Conservation (phyloP, 2,888 invertebrate species). For the Synanthedon vespiformis region DNA sequence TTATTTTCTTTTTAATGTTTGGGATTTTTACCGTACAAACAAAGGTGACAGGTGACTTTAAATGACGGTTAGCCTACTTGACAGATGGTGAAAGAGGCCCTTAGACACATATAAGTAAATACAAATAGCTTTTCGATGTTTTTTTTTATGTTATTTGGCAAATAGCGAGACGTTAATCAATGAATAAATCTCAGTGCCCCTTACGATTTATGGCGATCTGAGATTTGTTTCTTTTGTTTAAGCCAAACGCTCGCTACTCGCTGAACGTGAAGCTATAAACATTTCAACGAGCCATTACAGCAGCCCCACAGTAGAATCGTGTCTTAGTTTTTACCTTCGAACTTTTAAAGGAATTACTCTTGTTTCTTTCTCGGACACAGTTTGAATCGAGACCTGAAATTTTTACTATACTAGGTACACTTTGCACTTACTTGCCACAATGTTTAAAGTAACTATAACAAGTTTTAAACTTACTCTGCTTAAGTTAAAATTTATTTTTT, state of each 20-base stretch:
- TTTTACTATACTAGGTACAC: background rate
- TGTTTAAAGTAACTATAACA: background rate
- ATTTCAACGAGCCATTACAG: slow-evolving; percentile 53
- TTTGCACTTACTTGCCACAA: background rate
- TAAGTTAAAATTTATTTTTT: too few relatives aligned
- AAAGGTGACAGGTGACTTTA: too few relatives aligned
- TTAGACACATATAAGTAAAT: too few relatives aligned
- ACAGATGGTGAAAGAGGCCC: too few relatives aligned
- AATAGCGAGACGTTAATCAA: slow-evolving; percentile 47
- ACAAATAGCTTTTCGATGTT: slow-evolving; percentile 5
- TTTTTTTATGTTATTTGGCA: slow-evolving; percentile 22
- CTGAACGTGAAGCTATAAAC: slow-evolving; percentile 41
- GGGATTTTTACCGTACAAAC: too few relatives aligned
- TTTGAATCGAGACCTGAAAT: slow-evolving; percentile 11
- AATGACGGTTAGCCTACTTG: too few relatives aligned
- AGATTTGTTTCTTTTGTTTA: slow-evolving; percentile 40
- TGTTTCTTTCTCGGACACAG: slow-evolving; percentile 26
- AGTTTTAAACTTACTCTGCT: too few relatives aligned
- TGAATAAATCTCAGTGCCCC: slow-evolving; percentile 42
- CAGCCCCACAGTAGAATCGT: slow-evolving; percentile 37
- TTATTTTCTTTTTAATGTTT: too few relatives aligned
- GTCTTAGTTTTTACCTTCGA: slow-evolving; percentile 39
- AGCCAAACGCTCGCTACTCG: slow-evolving; percentile 14
- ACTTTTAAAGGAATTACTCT: slow-evolving; percentile 47
- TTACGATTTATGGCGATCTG: slow-evolving; percentile 46